These are phyloP conservation scores for Himantopus leucocephalus DNA, from an alignment of 2,113 vertebrate species.

Conservation along the genomic window DNA sequence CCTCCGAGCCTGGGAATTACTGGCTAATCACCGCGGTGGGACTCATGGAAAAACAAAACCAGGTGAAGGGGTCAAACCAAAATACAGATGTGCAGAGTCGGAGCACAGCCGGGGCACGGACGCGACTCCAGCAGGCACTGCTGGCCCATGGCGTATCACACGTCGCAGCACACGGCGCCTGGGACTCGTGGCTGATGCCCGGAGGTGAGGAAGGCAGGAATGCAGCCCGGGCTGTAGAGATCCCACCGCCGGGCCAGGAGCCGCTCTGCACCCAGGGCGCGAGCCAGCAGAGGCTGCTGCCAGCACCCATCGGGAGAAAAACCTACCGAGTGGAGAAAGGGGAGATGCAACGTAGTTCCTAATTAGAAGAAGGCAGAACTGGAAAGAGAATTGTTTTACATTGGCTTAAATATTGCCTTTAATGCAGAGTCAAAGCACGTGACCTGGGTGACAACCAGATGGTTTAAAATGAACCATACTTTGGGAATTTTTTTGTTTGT, in stretches of 20 bases:
- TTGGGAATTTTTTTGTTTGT: not conserved
- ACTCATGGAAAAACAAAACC: not conserved
- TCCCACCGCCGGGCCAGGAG: not conserved
- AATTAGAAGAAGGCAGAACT: not conserved
- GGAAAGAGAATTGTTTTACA: not conserved
- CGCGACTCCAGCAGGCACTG: not conserved
- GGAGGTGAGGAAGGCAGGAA: not conserved
- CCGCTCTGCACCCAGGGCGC: not conserved
- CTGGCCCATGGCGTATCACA: not conserved
- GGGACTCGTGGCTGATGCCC: not conserved
- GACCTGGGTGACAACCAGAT: not conserved
- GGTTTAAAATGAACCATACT: not conserved
- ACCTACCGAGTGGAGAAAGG: not conserved
- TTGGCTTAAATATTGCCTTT: not conserved
- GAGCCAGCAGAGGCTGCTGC: not conserved
- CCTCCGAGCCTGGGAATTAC: not conserved
- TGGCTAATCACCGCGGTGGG: rapidly evolving
- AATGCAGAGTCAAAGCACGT: not conserved
- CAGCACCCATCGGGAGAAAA: not conserved
- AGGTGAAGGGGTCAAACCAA: not conserved
- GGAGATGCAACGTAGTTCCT: not conserved
- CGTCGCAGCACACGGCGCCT: rapidly evolving
- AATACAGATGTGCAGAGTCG: not conserved
- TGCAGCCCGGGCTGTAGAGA: not conserved
- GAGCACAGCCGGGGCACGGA: rapidly evolving